Percentiles rank a stretch among this genome's conserved stretches.
These are phyloP conservation scores for Coluber constrictor DNA, from an alignment of 2,797 vertebrate species.

Conservation along the genomic window DNA sequence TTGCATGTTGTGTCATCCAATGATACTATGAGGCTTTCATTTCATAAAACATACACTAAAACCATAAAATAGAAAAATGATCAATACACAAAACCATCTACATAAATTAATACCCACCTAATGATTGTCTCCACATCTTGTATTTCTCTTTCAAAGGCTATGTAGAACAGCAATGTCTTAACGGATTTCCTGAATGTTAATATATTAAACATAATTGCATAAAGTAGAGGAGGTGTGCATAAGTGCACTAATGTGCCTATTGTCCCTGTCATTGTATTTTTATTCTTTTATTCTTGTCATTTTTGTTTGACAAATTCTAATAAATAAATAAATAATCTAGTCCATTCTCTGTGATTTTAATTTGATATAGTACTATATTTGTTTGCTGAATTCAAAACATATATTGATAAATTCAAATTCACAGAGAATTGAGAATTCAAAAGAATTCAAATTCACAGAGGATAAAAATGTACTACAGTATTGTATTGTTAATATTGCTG, in stretches of 20 bases:
- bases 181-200: background rate
- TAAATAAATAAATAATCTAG: background rate
- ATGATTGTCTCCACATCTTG: background rate
- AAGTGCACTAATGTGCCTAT: too few relatives aligned
- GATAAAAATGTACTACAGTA: background rate
- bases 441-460: background rate
- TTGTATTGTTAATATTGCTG: background rate
- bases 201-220: background rate
- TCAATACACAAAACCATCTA: background rate
- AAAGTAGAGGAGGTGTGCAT: too few relatives aligned
- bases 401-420: background rate
- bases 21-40: background rate
- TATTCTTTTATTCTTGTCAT: too few relatives aligned
- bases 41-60: background rate
- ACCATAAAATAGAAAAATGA: background rate
- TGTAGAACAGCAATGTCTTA: background rate
- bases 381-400: background rate
- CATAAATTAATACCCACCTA: background rate
- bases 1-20: background rate
- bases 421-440: too few relatives aligned
- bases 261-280: too few relatives aligned
- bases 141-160: background rate
- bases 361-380: background rate
- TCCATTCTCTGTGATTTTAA: background rate
- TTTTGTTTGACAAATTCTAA: too few relatives aligned